Evolutionary conservation across 2,797 vertebrate genomes (phyloP).

Genomic region (Chloroceryle inda): DNA sequence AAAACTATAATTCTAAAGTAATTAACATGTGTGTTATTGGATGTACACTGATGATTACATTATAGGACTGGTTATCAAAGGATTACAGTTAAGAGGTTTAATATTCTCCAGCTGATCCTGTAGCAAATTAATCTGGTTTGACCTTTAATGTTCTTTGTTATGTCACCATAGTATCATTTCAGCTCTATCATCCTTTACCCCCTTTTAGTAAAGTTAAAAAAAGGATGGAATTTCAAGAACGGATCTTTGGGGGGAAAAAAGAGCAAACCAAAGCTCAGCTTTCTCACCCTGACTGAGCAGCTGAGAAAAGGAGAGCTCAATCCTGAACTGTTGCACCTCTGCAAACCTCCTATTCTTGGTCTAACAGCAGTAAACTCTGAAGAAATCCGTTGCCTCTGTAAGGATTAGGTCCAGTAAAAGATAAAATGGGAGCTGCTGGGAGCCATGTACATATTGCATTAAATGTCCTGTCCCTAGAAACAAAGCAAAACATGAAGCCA

Average conservation of each 20-base stretch:
- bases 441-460: accelerated
- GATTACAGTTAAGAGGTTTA: constrained; percentile 71
- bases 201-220: background rate
- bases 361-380: background rate
- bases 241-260: background rate
- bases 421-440: background rate
- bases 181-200: constrained; percentile 39
- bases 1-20: constrained; percentile 54
- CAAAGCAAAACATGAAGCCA: background rate
- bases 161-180: constrained; percentile 62
- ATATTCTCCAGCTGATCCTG: constrained; percentile 72
- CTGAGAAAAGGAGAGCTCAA: background rate
- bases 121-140: constrained; percentile 67
- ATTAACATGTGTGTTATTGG: constrained; percentile 68
- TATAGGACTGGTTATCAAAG: constrained; percentile 69
- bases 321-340: background rate
- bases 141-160: constrained; percentile 78
- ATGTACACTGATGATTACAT: constrained; percentile 70
- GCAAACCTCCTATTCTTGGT: background rate
- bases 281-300: background rate
- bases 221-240: background rate
- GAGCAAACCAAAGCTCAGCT: background rate
- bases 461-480: background rate
- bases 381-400: background rate
- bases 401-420: accelerated